A percentile compares a stretch with the other conserved stretches of the same genome.
Evolutionary conservation across 2,888 invertebrate genomes (phyloP).

Genomic region (Marronus borbonicus): DNA sequence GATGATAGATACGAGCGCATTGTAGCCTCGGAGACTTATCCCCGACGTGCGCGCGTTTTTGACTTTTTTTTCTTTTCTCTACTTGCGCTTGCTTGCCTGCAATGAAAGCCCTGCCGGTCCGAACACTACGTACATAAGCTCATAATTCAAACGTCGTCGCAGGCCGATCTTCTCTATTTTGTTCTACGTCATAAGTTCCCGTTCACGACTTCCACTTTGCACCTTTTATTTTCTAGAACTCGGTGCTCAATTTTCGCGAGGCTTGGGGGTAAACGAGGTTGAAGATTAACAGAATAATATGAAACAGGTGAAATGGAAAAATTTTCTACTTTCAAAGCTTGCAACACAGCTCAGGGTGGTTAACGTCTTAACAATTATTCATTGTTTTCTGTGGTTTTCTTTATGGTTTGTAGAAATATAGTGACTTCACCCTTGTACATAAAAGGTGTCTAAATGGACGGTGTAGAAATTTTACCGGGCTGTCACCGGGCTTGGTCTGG

Average conservation of each 20-base stretch:
- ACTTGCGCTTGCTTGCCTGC: background rate
- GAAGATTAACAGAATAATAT: background rate
- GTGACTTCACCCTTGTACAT: too few relatives aligned
- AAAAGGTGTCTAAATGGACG: too few relatives aligned
- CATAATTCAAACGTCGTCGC: conserved; percentile 11
- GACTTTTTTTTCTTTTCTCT: conserved; percentile 12
- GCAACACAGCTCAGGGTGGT: background rate
- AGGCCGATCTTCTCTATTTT: background rate
- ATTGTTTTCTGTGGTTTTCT: too few relatives aligned
- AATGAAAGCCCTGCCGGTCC: background rate
- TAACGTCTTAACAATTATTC: too few relatives aligned
- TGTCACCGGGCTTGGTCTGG: too few relatives aligned
- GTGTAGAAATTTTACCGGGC: too few relatives aligned
- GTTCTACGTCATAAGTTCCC: background rate
- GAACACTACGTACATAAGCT: conserved; percentile 1
- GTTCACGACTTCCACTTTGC: conserved; percentile 6
- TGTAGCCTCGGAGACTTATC: conserved; percentile 16
- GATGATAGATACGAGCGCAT: conserved; percentile 42
- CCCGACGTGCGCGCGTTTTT: background rate
- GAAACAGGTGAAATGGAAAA: background rate
- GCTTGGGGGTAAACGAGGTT: background rate
- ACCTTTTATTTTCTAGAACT: background rate
- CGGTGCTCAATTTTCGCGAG: background rate
- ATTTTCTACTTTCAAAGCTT: background rate
- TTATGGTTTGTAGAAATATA: too few relatives aligned